Evolutionary conservation across 2,888 invertebrate species (phyloP).

Genomic region (Callyntrura sp.): DNA sequence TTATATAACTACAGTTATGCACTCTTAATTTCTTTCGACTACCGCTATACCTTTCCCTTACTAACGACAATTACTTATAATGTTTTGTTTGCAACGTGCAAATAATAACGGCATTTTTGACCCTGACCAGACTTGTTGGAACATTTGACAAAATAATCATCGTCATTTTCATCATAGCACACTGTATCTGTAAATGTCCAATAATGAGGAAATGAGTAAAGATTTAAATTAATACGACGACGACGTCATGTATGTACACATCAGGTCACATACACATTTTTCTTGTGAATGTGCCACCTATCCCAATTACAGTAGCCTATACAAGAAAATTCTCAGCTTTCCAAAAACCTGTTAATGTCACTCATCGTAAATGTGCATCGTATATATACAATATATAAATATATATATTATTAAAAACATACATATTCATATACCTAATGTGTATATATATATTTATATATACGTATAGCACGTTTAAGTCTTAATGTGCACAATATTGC

Average conservation of each 20-base stretch:
- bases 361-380: background rate
- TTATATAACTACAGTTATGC: too few species aligned
- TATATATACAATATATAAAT: too few species aligned
- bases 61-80: background rate
- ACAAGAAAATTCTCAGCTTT: background rate
- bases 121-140: constrained; percentile 70
- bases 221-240: background rate
- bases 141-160: constrained; percentile 45
- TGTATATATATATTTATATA: too few species aligned
- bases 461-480: constrained; percentile 24
- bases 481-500: constrained; percentile 55
- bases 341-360: background rate
- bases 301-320: background rate
- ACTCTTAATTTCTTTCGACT: too few species aligned
- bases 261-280: background rate
- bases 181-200: constrained; percentile 29
- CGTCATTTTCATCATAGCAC: constrained; percentile 62
- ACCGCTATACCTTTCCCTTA: too few species aligned
- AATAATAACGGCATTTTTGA: constrained; percentile 72
- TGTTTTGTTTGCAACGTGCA: constrained; percentile 49
- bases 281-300: background rate
- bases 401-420: background rate
- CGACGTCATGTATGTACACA: background rate
- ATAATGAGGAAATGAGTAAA: background rate
- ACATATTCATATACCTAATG: too few species aligned